Base-by-base conservation (phyloP, 64 coral and sea anemone genomes). In the Platygyra sinensis region DNA sequence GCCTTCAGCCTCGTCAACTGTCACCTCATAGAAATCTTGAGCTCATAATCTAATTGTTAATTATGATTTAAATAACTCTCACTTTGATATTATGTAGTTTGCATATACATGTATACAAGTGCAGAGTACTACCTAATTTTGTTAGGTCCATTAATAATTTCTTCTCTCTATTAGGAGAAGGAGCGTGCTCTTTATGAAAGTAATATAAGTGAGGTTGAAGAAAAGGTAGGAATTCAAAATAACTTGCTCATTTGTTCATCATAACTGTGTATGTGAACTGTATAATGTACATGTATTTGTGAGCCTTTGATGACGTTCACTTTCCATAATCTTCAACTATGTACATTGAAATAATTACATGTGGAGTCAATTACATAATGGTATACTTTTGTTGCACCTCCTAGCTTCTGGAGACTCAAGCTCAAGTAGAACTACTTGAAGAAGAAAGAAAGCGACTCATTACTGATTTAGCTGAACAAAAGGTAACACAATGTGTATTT, bases 391-490 rank as follows among this genome's bases (percentile, higher is more conserved):
- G 22, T 49, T 84, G 10, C 3, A 60, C 52, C 60, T 31, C 5
- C 13, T 29, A 85, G 81, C 81, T 85, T 71, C 38, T 85, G 24
- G 81, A 85, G 39, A 64, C 63, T 24, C 81, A 85, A 19, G 24
- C 61, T 17, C 62, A 85, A 72, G 22, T 85, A 71, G 81, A 85
- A 72, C 81, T 85, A 27, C 81, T 85, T 85, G 81, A 85, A 29
- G 62, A 85, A n/a, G 81, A 85, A 85, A 85, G 81, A 85, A 69
- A 33, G 10, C 10, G 63, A 29, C 81, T 85, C 9, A 42, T 85
- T 64, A 69, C 50, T 72, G 81, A 85, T 72, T 51, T 85, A 71
- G 81, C 81, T 27, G 81, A 85, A 27, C 81, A 85, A 36, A 85
- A 85, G 63, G 81, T 85, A 85, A 71, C 22, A 24, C 62, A 65